These are phyloP conservation scores for Butorides virescens DNA, from an alignment of 2,113 vertebrate genomes.

Conservation along the genomic window DNA sequence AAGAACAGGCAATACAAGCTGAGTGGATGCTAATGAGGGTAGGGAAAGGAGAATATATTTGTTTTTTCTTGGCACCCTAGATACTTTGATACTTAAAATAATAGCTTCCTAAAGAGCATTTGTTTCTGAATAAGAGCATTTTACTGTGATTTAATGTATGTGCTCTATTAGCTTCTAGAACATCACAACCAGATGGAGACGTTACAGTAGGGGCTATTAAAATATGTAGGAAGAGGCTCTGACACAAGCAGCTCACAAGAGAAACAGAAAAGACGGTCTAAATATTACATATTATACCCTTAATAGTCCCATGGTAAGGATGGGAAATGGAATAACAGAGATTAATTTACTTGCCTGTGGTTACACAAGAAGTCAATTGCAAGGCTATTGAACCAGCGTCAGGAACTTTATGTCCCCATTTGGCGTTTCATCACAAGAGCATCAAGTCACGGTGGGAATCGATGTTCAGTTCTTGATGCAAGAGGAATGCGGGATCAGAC, in stretches of 20 bases:
- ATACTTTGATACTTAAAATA: not conserved
- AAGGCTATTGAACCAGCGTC: not conserved
- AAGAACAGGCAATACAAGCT: not conserved
- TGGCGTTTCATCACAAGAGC: not conserved
- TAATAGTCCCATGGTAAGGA: not conserved
- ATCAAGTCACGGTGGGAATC: not conserved
- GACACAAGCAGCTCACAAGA: not conserved
- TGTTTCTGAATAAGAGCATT: not conserved
- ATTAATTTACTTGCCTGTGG: not conserved
- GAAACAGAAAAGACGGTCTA: not conserved
- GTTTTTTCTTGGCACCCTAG: not conserved
- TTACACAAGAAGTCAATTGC: not conserved
- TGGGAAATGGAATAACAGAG: not conserved
- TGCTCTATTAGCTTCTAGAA: not conserved
- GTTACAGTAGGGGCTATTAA: not conserved
- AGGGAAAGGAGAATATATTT: not conserved
- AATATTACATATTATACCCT: not conserved
- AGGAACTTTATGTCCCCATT: not conserved
- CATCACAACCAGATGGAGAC: not conserved
- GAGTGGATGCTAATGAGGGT: not conserved
- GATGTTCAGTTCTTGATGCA: not conserved
- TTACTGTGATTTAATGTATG: not conserved
- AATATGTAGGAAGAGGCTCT: not conserved
- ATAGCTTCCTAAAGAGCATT: not conserved
- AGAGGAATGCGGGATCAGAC: not conserved